phyloP scores from a whole-genome alignment of 2,113 vertebrate genomes.

The Cochlearius cochlearius region DNA sequence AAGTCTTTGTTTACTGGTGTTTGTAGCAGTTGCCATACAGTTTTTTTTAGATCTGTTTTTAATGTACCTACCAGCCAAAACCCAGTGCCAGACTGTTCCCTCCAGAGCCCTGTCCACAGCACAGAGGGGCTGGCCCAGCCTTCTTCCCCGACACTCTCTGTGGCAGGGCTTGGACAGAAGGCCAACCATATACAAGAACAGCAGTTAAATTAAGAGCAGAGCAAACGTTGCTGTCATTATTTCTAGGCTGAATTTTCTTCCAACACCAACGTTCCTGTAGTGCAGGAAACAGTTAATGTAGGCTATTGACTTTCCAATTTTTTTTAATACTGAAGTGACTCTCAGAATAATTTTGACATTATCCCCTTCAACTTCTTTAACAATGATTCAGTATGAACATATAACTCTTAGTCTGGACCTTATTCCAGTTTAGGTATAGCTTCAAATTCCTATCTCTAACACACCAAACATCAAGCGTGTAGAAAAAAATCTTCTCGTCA shows the following conservation, averaged over 20 bases:
- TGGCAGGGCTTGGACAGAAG: not conserved
- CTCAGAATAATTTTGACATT: not conserved
- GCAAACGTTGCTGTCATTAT: not conserved
- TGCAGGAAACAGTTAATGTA: not conserved
- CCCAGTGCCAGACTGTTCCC: not conserved
- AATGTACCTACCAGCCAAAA: not conserved
- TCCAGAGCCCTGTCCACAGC: not conserved
- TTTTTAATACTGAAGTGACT: not conserved
- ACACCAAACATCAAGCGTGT: not conserved
- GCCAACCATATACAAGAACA: not conserved
- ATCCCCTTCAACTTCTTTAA: not conserved
- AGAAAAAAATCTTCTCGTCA: not conserved
- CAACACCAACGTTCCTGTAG: not conserved
- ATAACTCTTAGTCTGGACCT: not conserved
- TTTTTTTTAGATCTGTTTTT: not conserved
- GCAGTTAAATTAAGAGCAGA: not conserved
- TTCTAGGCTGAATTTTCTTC: not conserved
- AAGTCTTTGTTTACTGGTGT: slow-evolving; percentile 15
- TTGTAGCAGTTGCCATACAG: not conserved
- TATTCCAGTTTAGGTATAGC: not conserved
- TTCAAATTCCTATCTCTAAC: not conserved
- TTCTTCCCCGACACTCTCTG: not conserved
- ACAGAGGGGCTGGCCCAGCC: not conserved
- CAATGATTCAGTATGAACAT: not conserved
- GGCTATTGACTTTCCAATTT: not conserved